Base-by-base conservation (phyloP, 2,113 vertebrate species). In the Cynopterus brachyotis region DNA sequence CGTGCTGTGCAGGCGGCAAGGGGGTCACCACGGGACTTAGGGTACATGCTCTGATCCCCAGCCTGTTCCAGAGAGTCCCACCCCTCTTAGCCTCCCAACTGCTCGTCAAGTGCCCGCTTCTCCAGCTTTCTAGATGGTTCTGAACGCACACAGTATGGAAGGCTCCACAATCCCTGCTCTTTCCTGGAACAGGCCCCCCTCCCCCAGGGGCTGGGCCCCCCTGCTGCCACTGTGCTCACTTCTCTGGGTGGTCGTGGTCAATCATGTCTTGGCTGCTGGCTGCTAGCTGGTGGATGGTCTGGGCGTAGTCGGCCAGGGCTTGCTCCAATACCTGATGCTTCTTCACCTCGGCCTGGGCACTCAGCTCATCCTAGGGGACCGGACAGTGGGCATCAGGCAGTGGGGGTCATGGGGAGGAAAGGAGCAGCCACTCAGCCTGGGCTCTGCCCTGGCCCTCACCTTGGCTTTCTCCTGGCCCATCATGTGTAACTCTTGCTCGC, bases 391-490 rank as follows among this genome's bases (percentile, higher is more conserved):
- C 37, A 40, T 79, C 45, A 53, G 93, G 28, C 12, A 55, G 24
- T 0, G 9, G 30, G 24, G 26, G 6, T 50, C 24, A 0, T 19
- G 5, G 15, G 3, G 10, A 17, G 73, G 37, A 19, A 12, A 73
- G 64, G 17, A 5, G 0, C 17, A 2, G 40, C 59, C 57, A 9
- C 22, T 10, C 13, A 3, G 53, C 35, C 67, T 1, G 2, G 35
- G 26, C 45, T 66, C 32, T 1, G 55, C 19, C 32, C 16, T 3
- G 30, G 28, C 15, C 13, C 97, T 32, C 89, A 99, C 99, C 99
- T 99, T 99, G 35, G 99, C 99, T 92, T 99, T 99, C 97, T 99
- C 99, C 93, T 99, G 99, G 3, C 99, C 99, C 99, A 99, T 99
- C 99, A 99, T 99, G 98, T 99, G 99, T 26, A 99, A 97, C 97